Percentiles rank a stretch among this genome's conserved stretches.
phyloP scores from a whole-genome alignment of 2,797 vertebrate species.

The Nannoperca obscura region DNA sequence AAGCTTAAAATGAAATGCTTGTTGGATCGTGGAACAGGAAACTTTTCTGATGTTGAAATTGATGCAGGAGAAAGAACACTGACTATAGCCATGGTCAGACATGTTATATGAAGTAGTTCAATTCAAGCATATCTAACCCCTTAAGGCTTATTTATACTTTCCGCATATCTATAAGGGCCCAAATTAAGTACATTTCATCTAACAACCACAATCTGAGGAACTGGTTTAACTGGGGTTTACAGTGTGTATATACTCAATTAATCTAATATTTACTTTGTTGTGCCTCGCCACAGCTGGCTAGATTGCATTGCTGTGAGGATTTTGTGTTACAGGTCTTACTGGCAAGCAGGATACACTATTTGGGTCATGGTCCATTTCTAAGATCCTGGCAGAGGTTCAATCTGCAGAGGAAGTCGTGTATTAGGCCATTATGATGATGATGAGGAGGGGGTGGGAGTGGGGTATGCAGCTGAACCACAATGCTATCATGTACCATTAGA shows the following conservation, averaged over 20 bases:
- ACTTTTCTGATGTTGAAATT: neutral
- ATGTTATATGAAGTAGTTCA: neutral
- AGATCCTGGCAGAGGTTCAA: neutral
- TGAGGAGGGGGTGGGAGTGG: neutral
- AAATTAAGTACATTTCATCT: neutral
- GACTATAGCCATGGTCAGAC: neutral
- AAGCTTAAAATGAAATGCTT: neutral
- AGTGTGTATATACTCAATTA: neutral
- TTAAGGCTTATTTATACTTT: neutral
- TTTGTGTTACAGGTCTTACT: neutral
- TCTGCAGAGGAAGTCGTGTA: constrained; percentile 5
- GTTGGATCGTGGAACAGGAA: neutral
- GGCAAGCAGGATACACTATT: neutral
- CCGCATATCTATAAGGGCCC: neutral
- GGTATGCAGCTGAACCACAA: constrained; percentile 6
- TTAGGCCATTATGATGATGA: neutral
- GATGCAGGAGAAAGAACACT: neutral
- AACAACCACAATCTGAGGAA: neutral
- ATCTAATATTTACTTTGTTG: neutral
- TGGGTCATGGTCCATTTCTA: constrained; percentile 5
- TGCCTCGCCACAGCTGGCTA: neutral
- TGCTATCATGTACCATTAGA: constrained; percentile 29
- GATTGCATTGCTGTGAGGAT: neutral
- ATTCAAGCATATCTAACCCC: neutral
- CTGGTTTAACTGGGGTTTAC: neutral